Conservation (phyloP, 1,140 invertebrate genomes). For the Drosophila varians region DNA sequence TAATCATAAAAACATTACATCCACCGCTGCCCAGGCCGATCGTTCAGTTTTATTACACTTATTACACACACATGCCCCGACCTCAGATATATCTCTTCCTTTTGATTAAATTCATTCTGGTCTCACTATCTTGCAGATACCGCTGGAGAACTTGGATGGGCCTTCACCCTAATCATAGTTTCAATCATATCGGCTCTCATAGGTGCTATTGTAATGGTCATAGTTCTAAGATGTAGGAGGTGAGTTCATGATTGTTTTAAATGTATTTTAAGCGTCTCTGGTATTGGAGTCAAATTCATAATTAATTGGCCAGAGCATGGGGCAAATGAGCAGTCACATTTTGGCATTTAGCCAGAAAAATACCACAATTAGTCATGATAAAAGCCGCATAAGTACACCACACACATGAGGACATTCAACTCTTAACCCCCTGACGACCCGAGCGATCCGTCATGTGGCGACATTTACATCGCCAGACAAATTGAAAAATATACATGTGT, state of each 20-base stretch:
- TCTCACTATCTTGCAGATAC: constrained; percentile 84
- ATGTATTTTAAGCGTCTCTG: constrained; percentile 23
- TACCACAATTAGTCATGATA: constrained; percentile 74
- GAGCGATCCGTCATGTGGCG: constrained; percentile 73
- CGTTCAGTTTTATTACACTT: constrained; percentile 30
- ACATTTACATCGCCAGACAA: constrained; percentile 76
- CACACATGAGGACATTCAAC: constrained; percentile 66
- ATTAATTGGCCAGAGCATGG: constrained; percentile 59
- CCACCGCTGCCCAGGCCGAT: constrained; percentile 14
- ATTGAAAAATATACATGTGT: constrained; percentile 64
- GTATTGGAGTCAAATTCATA: constrained; percentile 40
- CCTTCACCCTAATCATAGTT: constrained; percentile 85
- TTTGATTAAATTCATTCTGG: constrained; percentile 22
- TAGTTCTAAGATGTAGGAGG: constrained; percentile 85
- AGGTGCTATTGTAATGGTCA: constrained; percentile 85
- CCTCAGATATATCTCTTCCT: constrained; percentile 27
- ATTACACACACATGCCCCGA: constrained; percentile 48
- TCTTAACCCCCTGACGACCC: constrained; percentile 64
- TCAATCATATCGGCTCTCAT: constrained; percentile 85
- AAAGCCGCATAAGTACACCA: constrained; percentile 7
- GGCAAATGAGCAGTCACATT: constrained; percentile 61
- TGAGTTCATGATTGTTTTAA: constrained; percentile 60
- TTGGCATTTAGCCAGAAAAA: constrained; percentile 75
- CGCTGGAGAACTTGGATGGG: constrained; percentile 84
- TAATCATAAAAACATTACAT: constrained; percentile 66